Base-by-base conservation (phyloP, 2,888 invertebrate species). In the Cataglyphis albicans region DNA sequence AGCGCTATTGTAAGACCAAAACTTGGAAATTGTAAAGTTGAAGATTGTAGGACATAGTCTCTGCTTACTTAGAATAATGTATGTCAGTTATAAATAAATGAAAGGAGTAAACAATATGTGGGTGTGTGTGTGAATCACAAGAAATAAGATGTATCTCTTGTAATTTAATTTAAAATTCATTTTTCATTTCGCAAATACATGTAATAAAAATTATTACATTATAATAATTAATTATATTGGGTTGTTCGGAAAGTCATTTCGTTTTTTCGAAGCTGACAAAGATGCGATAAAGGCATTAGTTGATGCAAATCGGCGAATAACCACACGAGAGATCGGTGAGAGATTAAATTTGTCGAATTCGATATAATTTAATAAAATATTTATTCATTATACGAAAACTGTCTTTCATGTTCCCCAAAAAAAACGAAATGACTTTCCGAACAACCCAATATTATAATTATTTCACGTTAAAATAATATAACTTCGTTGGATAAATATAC, bases 11-110 rank as follows among this genome's bases (percentile, higher is more conserved):
- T 68, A 67, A 78, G 68, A 68, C 78, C 38, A 21, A 64, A 76
- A 81, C 75, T 59, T 67, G 76, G 61, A 81, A 48, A 81, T 80
- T 55, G 68, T 41, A 29, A 61, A 59, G 78, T 78, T 76, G 59
- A 82, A 78, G 57, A 82, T 82, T 82, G 67, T 48, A 67, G 38
- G 35, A 65, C 44, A 61, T n/a, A 67, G 25, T 48, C 57, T n/a
- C 44, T 21, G 57, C 57, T 61, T 73, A 25, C 64, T 67, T 64
- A 32, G 44, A 55, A 44, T 44, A 38, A 65, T 57, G n/a, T 57
- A 67, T 15, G 48, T 21, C 18, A 48, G n/a, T 25, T 61, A 38
- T 25, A 80, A 52, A 52, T 68, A 80, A 61, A 82, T 61, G 48
- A 0, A 48, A n/a, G 29, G 18, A 80, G 7, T 80, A 68, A 65